These are phyloP conservation scores for Catocala fraxini DNA, from an alignment of 2,888 invertebrate species.

Conservation along the genomic window DNA sequence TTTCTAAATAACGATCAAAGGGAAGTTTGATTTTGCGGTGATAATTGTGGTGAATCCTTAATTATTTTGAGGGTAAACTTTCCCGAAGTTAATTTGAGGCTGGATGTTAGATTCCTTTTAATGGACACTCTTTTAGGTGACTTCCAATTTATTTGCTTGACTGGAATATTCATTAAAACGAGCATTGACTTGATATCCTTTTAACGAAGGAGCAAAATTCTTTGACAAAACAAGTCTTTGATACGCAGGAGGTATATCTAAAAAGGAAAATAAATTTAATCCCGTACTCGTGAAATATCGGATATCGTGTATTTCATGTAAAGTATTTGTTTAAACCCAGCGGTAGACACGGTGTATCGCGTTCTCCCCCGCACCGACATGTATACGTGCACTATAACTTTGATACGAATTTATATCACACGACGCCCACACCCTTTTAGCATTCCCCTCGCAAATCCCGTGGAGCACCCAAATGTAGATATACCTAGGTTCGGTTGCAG, in stretches of 20 bases:
- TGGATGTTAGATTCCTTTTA: conserved; percentile 83
- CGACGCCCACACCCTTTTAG: conserved; percentile 78
- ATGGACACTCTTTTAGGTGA: conserved; percentile 85
- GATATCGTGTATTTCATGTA: conserved; percentile 48
- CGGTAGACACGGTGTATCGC: conserved; percentile 59
- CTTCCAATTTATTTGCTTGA: conserved; percentile 83
- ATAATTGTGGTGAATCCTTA: conserved; percentile 87
- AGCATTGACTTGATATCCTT: conserved; percentile 67
- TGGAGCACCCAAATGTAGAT: conserved; percentile 69
- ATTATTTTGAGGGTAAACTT: conserved; percentile 88
- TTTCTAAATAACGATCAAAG: conserved; percentile 81
- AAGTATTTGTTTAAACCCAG: conserved; percentile 67
- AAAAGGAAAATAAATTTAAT: conserved; percentile 47
- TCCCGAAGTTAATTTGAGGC: conserved; percentile 84
- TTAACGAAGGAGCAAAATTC: conserved; percentile 65
- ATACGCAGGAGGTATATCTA: conserved; percentile 32
- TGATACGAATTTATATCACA: conserved; percentile 73
- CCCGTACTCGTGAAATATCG: conserved; percentile 42
- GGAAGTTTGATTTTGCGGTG: conserved; percentile 85
- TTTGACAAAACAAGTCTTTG: conserved; percentile 59
- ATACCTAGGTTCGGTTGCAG: conserved; percentile 71
- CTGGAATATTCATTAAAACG: conserved; percentile 82
- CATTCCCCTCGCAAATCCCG: conserved; percentile 82
- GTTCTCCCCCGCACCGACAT: conserved; percentile 55
- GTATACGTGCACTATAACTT: conserved; percentile 57